These are phyloP conservation scores for Cotesia vestalis DNA, from an alignment of 1,140 invertebrate genomes.

Conservation along the genomic window DNA sequence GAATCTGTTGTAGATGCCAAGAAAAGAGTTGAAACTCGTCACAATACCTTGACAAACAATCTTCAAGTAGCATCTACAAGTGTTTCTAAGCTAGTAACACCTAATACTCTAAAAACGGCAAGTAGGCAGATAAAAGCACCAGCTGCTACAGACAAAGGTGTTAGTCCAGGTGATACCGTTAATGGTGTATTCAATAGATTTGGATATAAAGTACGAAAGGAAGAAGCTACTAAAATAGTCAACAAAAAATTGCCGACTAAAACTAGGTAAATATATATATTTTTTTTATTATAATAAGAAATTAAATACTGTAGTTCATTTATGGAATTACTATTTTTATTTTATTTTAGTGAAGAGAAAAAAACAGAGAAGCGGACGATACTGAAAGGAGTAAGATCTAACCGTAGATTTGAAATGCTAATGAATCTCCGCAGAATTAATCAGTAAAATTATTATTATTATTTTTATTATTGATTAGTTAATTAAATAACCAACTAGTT, in stretches of 20 bases:
- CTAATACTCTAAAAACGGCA: slow-evolving; percentile 37
- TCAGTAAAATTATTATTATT: not conserved
- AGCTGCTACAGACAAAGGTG: slow-evolving; percentile 2
- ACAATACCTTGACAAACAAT: slow-evolving; percentile 42
- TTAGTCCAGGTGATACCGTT: slow-evolving; percentile 22
- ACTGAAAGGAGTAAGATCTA: slow-evolving; percentile 71
- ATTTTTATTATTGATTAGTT: slow-evolving; percentile 1
- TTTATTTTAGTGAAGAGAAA: slow-evolving; percentile 49
- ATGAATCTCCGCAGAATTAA: slow-evolving; percentile 66
- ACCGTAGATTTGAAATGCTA: slow-evolving; percentile 73
- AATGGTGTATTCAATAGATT: slow-evolving; percentile 59
- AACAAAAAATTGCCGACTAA: slow-evolving; percentile 34
- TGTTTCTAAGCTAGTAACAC: slow-evolving; percentile 31
- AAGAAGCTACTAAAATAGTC: slow-evolving; percentile 48
- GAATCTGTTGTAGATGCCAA: slow-evolving; percentile 71
- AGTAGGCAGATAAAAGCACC: not conserved
- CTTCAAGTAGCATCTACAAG: slow-evolving; percentile 16
- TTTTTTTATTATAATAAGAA: slow-evolving; percentile 2
- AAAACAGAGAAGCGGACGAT: slow-evolving; percentile 61
- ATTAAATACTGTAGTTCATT: not conserved
- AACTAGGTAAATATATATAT: slow-evolving; percentile 32
- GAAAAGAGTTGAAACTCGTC: slow-evolving; percentile 63
- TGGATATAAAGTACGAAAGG: slow-evolving; percentile 59
- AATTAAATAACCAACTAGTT: not conserved
- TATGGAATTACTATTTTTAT: not conserved